phyloP scores from a whole-genome alignment of 1,140 invertebrate genomes.

The Diachasmimorpha longicaudata region DNA sequence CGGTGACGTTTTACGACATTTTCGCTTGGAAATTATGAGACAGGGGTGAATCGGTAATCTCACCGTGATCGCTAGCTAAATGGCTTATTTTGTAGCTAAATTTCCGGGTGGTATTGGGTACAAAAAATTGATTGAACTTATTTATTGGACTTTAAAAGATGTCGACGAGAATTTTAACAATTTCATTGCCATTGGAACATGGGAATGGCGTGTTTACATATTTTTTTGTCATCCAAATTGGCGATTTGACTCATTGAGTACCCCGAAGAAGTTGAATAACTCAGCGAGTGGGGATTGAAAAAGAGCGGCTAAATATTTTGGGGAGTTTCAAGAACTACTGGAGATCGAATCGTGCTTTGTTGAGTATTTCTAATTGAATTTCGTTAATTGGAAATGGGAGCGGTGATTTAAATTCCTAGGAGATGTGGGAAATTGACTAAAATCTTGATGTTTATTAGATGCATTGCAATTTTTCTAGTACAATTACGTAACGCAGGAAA shows the following conservation, averaged over 20 bases:
- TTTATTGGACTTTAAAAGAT: background rate
- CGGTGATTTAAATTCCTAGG: too few relatives aligned
- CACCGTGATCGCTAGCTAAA: background rate
- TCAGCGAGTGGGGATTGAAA: background rate
- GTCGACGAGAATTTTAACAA: conserved; percentile 5
- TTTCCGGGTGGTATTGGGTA: background rate
- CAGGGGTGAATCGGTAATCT: background rate
- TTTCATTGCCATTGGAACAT: background rate
- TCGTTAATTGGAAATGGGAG: too few relatives aligned
- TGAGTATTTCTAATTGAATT: too few relatives aligned
- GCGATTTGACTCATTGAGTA: background rate
- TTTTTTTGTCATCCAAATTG: background rate
- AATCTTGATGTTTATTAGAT: too few relatives aligned
- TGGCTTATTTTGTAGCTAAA: conserved; percentile 1
- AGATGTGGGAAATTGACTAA: too few relatives aligned
- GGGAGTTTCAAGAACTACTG: background rate
- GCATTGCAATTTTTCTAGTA: too few relatives aligned
- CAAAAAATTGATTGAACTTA: conserved; percentile 2
- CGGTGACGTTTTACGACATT: conserved; percentile 10
- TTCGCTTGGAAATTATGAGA: background rate
- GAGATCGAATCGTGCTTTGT: too few relatives aligned
- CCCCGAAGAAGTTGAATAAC: background rate
- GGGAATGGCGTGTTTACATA: background rate
- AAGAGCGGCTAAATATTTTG: background rate
- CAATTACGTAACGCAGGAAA: too few relatives aligned